Evolutionary conservation across 2,113 vertebrate species (phyloP), one percentile per base, ranked within the genome.

Genomic region (Motacilla alba): DNA sequence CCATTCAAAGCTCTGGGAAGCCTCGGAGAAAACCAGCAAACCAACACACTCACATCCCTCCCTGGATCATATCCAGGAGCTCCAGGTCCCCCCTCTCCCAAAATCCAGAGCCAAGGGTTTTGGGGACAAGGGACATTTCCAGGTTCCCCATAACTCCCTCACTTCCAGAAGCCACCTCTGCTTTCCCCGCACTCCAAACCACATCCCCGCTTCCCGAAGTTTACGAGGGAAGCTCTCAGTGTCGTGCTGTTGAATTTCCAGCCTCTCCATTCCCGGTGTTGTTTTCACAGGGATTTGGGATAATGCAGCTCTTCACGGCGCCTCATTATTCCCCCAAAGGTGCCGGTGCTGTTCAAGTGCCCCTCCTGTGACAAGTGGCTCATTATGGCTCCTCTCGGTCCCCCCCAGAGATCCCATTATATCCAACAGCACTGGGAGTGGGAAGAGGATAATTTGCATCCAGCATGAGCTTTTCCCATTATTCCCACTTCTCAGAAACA

Each of bases 371-470:
- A 69, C 68, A 30, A 86, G 72, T 8, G 1, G 39, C 88, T 96
- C 87, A 83, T 97, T 80, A 93, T 0, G 21, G 75, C 66, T 68
- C 85, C 79, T 87, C 91, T 62, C 59, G 28, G 33, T 28, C 78
- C 37, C 92, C 60, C 75, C 90, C 64, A 43, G 86, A 83, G 94
- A 78, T 87, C 86, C 80, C 91, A 93, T 95, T 94, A 52, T 58
- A 87, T 69, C 87, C 77, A 53, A 7, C 83, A 46, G 72, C 87
- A 70, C 23, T 3, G 72, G 55, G 50, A 59, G 47, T 10, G 62
- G n/a, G 62, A 66, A 81, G 89, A 78, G 72, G 33, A 46, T 64
- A 13, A 96, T 96, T 89, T 95, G 80, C 83, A 70, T 97, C 84
- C 93, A 89, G 68, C 60, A 5, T 16, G 90, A 87, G 73, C 52